phyloP scores from a whole-genome alignment of 2,113 vertebrate genomes.

The Chionis minor region DNA sequence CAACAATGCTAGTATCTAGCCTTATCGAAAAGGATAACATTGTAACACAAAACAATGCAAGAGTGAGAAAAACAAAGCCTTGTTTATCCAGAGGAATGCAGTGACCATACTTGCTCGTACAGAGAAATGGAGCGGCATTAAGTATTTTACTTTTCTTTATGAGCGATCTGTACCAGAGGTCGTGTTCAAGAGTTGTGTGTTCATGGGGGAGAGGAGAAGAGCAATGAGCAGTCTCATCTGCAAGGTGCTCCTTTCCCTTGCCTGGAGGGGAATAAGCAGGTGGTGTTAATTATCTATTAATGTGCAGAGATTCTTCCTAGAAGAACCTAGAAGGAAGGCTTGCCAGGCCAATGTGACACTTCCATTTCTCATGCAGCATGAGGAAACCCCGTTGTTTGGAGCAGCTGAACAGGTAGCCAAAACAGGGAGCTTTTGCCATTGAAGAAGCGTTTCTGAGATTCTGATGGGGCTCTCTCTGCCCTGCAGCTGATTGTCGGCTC shows the following conservation, averaged over 20 bases:
- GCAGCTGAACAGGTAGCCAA: background rate
- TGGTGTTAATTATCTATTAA: background rate
- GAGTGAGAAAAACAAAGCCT: background rate
- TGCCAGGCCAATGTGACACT: rapidly evolving
- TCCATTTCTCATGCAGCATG: background rate
- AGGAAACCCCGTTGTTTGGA: background rate
- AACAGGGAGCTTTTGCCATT: background rate
- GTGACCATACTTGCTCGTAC: background rate
- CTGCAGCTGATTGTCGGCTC: background rate
- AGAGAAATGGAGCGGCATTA: background rate
- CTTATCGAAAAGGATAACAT: background rate
- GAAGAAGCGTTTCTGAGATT: background rate
- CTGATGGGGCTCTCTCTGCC: background rate
- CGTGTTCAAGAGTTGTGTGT: background rate
- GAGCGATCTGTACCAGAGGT: background rate
- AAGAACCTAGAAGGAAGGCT: background rate
- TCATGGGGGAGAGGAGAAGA: background rate
- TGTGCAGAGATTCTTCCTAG: background rate
- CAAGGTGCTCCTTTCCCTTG: background rate
- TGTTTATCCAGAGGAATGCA: background rate
- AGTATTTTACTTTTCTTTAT: background rate
- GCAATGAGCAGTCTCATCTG: background rate
- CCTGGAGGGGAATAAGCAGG: background rate
- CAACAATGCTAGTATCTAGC: background rate
- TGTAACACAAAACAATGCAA: background rate